Evolutionary conservation across 2,113 vertebrate species (phyloP), one percentile per base, ranked within the genome.

Genomic region (Hemibates koningsi): DNA sequence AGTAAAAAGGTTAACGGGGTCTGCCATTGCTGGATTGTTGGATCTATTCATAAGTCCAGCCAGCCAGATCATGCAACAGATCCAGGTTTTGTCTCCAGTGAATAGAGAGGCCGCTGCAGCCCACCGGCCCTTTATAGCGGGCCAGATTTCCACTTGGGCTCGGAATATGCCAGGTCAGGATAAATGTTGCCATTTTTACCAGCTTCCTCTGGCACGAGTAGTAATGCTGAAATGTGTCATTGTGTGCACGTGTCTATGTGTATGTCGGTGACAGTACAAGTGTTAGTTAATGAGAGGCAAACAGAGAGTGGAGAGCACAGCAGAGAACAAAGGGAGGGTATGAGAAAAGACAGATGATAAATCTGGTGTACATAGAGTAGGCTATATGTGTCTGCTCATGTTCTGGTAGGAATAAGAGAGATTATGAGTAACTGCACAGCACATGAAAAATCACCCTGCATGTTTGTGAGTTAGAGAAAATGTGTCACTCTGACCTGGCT

Each of bases 61-160:
- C 94, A 66, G 91, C 89, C 93, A 95, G 94, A 94, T 91, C 92
- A 87, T 88, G 87, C 93, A 90, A 81, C 94, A 95, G 95, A 96
- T 96, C 95, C 95, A 88, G 86, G 94, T 96, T 96, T 97, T 96
- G 96, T 96, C 96, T 95, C 92, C 29, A 43, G 83, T 96, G 95
- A 96, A 96, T 95, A 93, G 94, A 93, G 80, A 88, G 83, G 90
- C 93, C 85, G 92, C 91, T 19, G 87, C 89, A 91, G 90, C 91
- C 93, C 92, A 90, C 80, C 78, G 66, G 82, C 88, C 92, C 90
- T 96, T 96, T 96, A 95, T 95, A 89, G 84, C 90, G 81, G 82
- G 88, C 90, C 85, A 84, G 87, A 34, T 91, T 94, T 89, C 88
- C 90, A 85, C 90, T 89, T 29, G 86, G 87, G 91, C 87, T 90